Conservation (phyloP, 2,113 vertebrate genomes). For the Spilogale gracilis region DNA sequence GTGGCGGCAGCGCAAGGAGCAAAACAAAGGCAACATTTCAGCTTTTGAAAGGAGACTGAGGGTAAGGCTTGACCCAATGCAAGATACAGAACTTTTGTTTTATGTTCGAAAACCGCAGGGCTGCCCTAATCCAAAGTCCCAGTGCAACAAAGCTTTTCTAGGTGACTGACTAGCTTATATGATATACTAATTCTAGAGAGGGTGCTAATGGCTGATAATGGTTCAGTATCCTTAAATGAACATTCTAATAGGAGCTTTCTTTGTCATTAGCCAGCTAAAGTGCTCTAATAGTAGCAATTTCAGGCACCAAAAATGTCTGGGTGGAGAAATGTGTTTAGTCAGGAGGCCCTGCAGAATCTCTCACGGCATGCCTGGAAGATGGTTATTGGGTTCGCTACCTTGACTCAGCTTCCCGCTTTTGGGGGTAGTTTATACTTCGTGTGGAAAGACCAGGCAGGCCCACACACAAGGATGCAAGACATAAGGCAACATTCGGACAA, state of each 20-base stretch:
- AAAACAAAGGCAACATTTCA: conserved; percentile 96
- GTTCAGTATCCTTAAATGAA: conserved; percentile 70
- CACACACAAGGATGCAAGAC: not conserved
- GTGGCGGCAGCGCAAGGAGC: conserved; percentile 98
- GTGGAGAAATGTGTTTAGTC: conserved; percentile 46
- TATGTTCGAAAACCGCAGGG: not conserved
- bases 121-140: not conserved
- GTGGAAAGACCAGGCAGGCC: not conserved
- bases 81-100: not conserved
- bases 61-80: conserved; percentile 89
- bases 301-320: conserved; percentile 51
- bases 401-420: not conserved
- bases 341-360: not conserved
- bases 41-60: conserved; percentile 96
- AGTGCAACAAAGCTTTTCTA: conserved; percentile 63
- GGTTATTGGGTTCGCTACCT: not conserved
- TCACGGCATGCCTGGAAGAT: not conserved
- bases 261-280: conserved; percentile 78
- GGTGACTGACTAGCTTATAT: conserved; percentile 62
- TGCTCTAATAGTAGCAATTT: conserved; percentile 77
- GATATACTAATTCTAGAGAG: conserved; percentile 64
- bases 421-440: not conserved
- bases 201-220: conserved; percentile 73
- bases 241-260: conserved; percentile 76
- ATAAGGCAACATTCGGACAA: not conserved